Evolutionary conservation across 2,113 vertebrate genomes (phyloP), one percentile per base, ranked within the genome.

Genomic region (Panurus biarmicus): DNA sequence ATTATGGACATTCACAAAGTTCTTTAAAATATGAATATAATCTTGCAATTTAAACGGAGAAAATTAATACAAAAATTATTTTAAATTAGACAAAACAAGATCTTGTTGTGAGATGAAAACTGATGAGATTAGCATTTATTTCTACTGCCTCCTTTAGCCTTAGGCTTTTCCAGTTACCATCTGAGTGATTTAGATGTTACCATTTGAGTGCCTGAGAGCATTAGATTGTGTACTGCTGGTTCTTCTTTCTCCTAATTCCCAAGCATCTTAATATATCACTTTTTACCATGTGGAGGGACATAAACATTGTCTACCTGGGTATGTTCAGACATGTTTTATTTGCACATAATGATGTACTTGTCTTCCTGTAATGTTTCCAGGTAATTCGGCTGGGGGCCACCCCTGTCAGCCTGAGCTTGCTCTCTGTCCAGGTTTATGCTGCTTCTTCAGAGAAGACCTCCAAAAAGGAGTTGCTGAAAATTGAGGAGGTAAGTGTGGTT

Each of bases 401-500:
- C 89, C 98, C 98, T 9, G 98, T 97, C 57, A 95, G 98, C 76
- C 87, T 98, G 91, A 96, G 96, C 60, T 95, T 98, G 53, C 86
- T 98, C 90, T 91, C 98, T 72, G 73, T 98, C 89, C 97, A 97
- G 12, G 98, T 98, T 76, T 97, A 97, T 95, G 98, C 99, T 40
- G 97, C 98, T 38, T 97, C 98, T 64, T 78, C 96, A 5, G 98
- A 98, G 85, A 98, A 98, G 40, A 65, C 92, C 72, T 96, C 97
- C 89, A 98, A 97, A 80, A 98, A 90, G 75, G 61, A 95, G 16
- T 44, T 95, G 20, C 79, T 98, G 72, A 98, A 97, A 95, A 90
- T 98, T 67, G 98, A 99, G 89, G 98, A 99, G 98, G 99, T 99
- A 96, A 96, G 84, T 36, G 20, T 57, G 78, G 17, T 76, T 88